Conservation (phyloP, 2,888 invertebrate species). For the Hedychridium roseum region DNA sequence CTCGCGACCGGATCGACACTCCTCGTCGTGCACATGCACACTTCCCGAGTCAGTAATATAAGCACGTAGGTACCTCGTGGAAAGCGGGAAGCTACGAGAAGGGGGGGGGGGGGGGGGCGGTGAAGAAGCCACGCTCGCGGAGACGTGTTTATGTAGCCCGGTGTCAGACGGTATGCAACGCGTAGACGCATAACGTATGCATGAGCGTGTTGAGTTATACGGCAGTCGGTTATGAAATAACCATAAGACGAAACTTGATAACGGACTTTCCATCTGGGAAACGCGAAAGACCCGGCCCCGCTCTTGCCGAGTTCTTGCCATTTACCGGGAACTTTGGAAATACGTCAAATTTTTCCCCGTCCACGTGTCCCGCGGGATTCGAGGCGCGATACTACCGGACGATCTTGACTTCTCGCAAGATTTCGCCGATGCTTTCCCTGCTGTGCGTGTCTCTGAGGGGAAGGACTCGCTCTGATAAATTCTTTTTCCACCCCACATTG, state of each 20-base stretch:
- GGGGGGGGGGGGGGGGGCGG: background rate
- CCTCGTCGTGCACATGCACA: no score
- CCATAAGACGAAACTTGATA: slow-evolving; percentile 41
- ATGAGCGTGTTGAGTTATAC: slow-evolving; percentile 36
- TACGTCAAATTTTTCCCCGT: slow-evolving; percentile 22
- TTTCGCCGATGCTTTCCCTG: no score
- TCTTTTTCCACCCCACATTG: no score
- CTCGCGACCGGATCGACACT: no score
- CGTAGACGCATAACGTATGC: slow-evolving; percentile 31
- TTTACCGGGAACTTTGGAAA: slow-evolving; percentile 29
- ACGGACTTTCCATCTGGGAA: slow-evolving; percentile 29
- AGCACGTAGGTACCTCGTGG: background rate
- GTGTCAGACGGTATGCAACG: slow-evolving; percentile 12
- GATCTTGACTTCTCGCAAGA: no score
- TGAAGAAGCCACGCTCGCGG: slow-evolving; percentile 8
- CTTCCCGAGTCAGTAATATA: no score
- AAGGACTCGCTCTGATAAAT: no score
- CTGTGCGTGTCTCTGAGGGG: no score
- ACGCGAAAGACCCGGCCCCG: slow-evolving; percentile 2
- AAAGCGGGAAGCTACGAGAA: background rate
- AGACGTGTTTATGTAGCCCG: slow-evolving; percentile 21
- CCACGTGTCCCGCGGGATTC: slow-evolving; percentile 1
- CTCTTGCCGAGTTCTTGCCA: slow-evolving; percentile 15
- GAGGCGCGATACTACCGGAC: no score
- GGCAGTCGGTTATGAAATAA: slow-evolving; percentile 36